Evolutionary conservation across 2,888 invertebrate species (phyloP).

Genomic region (Drosophila falleni): DNA sequence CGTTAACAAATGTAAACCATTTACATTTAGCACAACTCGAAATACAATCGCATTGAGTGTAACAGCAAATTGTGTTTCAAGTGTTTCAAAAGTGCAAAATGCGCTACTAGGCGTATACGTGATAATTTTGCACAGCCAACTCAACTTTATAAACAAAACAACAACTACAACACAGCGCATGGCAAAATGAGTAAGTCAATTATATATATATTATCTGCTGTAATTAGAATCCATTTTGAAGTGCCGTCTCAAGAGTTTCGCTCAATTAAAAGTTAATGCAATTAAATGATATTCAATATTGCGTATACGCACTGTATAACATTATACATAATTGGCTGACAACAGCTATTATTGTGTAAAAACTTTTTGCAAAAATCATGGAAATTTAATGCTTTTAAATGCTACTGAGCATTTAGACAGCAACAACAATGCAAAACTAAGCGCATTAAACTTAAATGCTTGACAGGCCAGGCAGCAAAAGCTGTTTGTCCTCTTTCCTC

Average conservation of each 20-base stretch:
- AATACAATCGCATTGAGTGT: slow-evolving; percentile 20
- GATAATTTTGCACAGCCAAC: slow-evolving; percentile 35
- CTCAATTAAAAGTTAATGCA: slow-evolving; percentile 60
- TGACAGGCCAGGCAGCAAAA: slow-evolving; percentile 44
- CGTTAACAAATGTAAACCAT: slow-evolving; percentile 39
- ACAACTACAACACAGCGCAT: slow-evolving; percentile 19
- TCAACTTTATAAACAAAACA: slow-evolving; percentile 6
- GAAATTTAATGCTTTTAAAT: slow-evolving; percentile 67
- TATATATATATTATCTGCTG: slow-evolving; percentile 1
- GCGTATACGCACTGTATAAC: slow-evolving; percentile 44
- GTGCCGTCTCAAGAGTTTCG: slow-evolving; percentile 17
- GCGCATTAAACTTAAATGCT: slow-evolving; percentile 72
- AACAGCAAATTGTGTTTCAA: slow-evolving; percentile 22
- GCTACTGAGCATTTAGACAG: slow-evolving; percentile 25
- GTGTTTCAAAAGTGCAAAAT: slow-evolving; percentile 36
- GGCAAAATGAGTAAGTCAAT: slow-evolving; percentile 69
- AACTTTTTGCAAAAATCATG: slow-evolving; percentile 57
- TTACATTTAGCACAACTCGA: slow-evolving; percentile 15
- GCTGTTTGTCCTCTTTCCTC: not conserved
- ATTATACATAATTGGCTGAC: slow-evolving; percentile 61
- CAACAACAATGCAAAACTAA: slow-evolving; percentile 51
- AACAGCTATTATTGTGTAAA: slow-evolving; percentile 52
- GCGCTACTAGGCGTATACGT: slow-evolving; percentile 70
- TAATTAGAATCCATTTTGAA: slow-evolving; percentile 7
- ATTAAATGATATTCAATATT: slow-evolving; percentile 45